Conservation (phyloP, 1,140 invertebrate species). For the Proales similis region DNA sequence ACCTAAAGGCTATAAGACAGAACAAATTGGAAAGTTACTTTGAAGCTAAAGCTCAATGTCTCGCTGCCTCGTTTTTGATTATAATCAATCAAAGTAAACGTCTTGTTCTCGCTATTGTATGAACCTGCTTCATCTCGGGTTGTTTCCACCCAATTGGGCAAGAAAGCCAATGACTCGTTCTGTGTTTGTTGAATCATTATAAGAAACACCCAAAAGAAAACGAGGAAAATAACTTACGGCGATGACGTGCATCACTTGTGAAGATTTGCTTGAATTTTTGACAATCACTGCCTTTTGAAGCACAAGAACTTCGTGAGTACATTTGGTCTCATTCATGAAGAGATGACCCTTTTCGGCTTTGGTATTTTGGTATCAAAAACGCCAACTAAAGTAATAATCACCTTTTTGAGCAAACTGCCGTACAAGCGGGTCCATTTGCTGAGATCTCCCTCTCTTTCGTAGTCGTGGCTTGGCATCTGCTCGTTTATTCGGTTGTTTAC, state of each 20-base stretch:
- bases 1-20: no score
- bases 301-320: slow-evolving; percentile 21
- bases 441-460: not conserved
- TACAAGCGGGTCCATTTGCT: slow-evolving; percentile 1
- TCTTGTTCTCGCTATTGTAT: slow-evolving; percentile 2
- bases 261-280: not conserved
- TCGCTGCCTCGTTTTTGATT: slow-evolving; percentile 29
- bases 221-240: slow-evolving; percentile 5
- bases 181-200: no score
- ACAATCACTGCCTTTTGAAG: slow-evolving; percentile 19
- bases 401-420: slow-evolving; percentile 8
- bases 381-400: not conserved
- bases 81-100: slow-evolving; percentile 34
- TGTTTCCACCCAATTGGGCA: no score
- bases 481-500: slow-evolving; percentile 34
- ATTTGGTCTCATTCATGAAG: slow-evolving; percentile 22
- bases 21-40: not conserved
- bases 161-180: slow-evolving; percentile 33
- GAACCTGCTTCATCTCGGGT: slow-evolving; percentile 25
- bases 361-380: not conserved
- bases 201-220: no score
- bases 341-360: slow-evolving; percentile 18
- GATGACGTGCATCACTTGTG: slow-evolving; percentile 24
- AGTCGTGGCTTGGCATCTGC: slow-evolving; percentile 21
- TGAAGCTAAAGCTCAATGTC: slow-evolving; percentile 34